These are phyloP conservation scores for Hydropsyche tenuis DNA, from an alignment of 1,140 invertebrate species.

Conservation along the genomic window DNA sequence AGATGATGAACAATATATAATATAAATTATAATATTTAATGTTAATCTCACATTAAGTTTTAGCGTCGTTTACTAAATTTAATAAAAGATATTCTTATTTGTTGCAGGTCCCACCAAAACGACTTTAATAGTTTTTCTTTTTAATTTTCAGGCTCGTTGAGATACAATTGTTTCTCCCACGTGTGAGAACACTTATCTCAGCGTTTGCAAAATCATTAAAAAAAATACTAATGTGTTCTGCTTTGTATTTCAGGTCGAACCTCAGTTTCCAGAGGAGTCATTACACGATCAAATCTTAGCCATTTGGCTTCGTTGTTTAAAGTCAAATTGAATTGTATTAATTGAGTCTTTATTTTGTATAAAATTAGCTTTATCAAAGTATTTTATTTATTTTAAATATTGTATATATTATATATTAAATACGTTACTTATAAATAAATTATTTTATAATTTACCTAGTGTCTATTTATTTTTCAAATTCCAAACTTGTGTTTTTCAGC, in stretches of 20 bases:
- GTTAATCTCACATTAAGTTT: too few relatives aligned
- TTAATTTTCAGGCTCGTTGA: slow-evolving; percentile 8
- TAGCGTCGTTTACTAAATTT: not conserved
- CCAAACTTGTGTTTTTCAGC: too few relatives aligned
- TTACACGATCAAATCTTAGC: slow-evolving; percentile 9
- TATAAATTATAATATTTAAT: not conserved
- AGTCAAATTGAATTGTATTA: slow-evolving; percentile 22
- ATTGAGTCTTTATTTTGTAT: not conserved
- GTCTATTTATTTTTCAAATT: too few relatives aligned
- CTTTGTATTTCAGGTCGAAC: slow-evolving; percentile 21
- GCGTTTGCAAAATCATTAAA: not conserved
- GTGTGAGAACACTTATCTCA: not conserved
- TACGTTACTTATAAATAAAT: too few relatives aligned
- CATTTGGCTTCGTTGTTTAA: slow-evolving; percentile 14
- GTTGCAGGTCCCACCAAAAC: not conserved
- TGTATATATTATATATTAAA: too few relatives aligned
- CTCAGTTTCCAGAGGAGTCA: not conserved
- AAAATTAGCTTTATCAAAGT: not conserved
- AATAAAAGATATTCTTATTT: slow-evolving; percentile 3
- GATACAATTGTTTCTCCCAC: not conserved
- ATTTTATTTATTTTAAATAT: too few relatives aligned
- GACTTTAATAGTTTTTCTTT: not conserved
- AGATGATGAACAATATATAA: not conserved
- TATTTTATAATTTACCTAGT: too few relatives aligned
- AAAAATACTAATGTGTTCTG: not conserved